A percentile compares a stretch with the other conserved stretches of the same genome.
These are phyloP conservation scores for Tachysurus vachellii DNA, from an alignment of 2,113 vertebrate species.

Conservation along the genomic window DNA sequence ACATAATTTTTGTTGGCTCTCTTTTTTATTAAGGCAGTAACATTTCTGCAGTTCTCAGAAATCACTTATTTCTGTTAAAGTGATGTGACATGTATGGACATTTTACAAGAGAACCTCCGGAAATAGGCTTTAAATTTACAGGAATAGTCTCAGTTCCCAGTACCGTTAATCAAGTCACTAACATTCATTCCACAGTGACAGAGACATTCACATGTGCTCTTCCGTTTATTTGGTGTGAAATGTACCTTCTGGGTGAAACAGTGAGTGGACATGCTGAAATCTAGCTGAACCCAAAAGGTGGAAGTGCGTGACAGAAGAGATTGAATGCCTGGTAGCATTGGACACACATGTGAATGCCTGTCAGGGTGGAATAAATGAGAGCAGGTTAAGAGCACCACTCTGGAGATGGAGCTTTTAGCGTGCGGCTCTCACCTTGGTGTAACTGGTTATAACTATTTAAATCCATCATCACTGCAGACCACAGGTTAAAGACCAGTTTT, in stretches of 20 bases:
- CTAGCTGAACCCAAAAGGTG: constrained; percentile 7
- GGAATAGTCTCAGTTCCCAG: constrained; percentile 4
- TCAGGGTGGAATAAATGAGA: constrained; percentile 23
- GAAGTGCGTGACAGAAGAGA: constrained; percentile 11
- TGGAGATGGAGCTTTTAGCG: constrained; percentile 57
- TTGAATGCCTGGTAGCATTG: constrained; percentile 3
- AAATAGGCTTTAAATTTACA: constrained; percentile 3
- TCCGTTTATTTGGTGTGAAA: constrained; percentile 13
- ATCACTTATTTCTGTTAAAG: not conserved
- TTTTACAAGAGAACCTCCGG: constrained; percentile 1
- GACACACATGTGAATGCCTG: constrained; percentile 28
- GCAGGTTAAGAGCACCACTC: constrained; percentile 46
- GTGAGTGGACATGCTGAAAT: constrained; percentile 20
- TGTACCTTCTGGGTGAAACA: constrained; percentile 15
- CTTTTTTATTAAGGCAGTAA: not conserved
- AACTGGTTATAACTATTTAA: constrained; percentile 59
- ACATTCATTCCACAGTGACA: constrained; percentile 14
- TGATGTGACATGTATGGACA: not conserved
- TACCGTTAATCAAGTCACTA: constrained; percentile 21
- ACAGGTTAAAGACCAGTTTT: constrained; percentile 29
- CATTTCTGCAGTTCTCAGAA: not conserved
- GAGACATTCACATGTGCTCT: constrained; percentile 20
- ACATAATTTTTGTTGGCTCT: not conserved
- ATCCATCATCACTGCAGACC: constrained; percentile 35
- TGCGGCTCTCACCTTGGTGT: constrained; percentile 54